A percentile compares a stretch with the other conserved stretches of the same genome.
These are phyloP conservation scores for Nasonia giraulti DNA, from an alignment of 1,140 invertebrate species.

Conservation along the genomic window DNA sequence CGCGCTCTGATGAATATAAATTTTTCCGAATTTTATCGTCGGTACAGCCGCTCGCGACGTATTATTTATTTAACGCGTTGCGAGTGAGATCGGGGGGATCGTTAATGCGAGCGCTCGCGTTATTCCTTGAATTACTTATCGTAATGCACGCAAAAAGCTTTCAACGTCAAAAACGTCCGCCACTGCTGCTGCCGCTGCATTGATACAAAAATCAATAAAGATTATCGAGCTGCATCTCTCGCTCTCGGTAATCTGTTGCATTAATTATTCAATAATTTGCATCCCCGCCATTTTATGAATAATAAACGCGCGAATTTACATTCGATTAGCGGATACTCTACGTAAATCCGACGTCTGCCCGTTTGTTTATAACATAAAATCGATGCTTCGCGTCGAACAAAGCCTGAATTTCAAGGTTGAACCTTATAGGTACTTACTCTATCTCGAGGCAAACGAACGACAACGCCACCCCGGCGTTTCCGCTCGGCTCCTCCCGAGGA, in stretches of 20 bases:
- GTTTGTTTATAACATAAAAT: too few species aligned
- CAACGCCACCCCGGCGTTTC: not conserved
- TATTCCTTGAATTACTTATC: not conserved
- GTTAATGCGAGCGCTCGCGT: too few species aligned
- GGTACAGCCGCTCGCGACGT: too few species aligned
- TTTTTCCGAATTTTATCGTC: not conserved
- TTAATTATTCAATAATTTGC: not conserved
- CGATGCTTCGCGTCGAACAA: too few species aligned
- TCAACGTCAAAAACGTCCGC: not conserved
- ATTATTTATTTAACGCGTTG: not conserved
- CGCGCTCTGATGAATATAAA: not conserved
- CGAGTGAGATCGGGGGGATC: too few species aligned
- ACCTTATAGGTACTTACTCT: not conserved
- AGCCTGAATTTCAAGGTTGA: constrained; percentile 44
- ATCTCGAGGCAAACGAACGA: not conserved
- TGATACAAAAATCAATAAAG: not conserved
- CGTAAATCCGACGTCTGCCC: too few species aligned
- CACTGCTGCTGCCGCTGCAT: too few species aligned
- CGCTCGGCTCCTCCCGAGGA: not conserved
- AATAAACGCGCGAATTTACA: not conserved
- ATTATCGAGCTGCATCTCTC: not conserved
- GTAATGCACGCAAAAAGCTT: not conserved
- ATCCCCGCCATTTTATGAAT: not conserved
- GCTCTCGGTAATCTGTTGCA: not conserved
- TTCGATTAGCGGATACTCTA: not conserved